phyloP scores from a whole-genome alignment of 2,888 invertebrate species.

The Lasioglossum marginatum region DNA sequence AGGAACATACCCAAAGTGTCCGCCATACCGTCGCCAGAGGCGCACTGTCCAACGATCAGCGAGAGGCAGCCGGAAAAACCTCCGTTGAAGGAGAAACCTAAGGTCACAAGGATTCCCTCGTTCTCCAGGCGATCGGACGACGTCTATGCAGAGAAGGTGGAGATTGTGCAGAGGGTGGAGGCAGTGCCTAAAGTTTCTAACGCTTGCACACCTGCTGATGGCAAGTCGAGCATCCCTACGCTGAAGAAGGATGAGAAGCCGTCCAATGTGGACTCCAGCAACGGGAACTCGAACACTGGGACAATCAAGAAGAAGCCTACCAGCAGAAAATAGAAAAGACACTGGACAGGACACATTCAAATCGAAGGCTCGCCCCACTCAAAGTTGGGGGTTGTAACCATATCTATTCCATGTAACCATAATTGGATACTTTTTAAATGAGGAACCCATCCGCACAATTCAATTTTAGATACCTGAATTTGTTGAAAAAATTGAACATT shows the following conservation, averaged over 20 bases:
- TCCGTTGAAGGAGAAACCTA: slow-evolving; percentile 77
- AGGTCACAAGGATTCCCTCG: slow-evolving; percentile 78
- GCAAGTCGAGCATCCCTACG: slow-evolving; percentile 73
- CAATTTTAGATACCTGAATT: no score
- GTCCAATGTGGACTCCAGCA: slow-evolving; percentile 67
- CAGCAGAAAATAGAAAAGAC: slow-evolving; percentile 63
- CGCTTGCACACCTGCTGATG: slow-evolving; percentile 56
- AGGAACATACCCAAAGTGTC: slow-evolving; percentile 80
- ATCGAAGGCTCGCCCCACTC: no score
- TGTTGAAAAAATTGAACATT: no score
- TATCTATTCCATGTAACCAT: no score
- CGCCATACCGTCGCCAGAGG: slow-evolving; percentile 79
- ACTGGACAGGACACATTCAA: not conserved
- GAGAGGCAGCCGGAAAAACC: slow-evolving; percentile 74
- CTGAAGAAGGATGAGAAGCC: slow-evolving; percentile 68
- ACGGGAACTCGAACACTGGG: slow-evolving; percentile 73
- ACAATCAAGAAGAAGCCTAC: slow-evolving; percentile 77
- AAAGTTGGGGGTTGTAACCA: no score
- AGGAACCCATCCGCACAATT: no score
- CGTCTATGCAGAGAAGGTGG: slow-evolving; percentile 69
- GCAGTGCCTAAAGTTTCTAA: slow-evolving; percentile 62
- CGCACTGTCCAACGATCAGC: slow-evolving; percentile 65
- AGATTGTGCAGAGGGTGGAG: slow-evolving; percentile 74
- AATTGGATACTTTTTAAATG: no score
- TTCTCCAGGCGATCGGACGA: slow-evolving; percentile 75